Base-by-base conservation (phyloP, 1,140 invertebrate species). In the Telenomus remus region DNA sequence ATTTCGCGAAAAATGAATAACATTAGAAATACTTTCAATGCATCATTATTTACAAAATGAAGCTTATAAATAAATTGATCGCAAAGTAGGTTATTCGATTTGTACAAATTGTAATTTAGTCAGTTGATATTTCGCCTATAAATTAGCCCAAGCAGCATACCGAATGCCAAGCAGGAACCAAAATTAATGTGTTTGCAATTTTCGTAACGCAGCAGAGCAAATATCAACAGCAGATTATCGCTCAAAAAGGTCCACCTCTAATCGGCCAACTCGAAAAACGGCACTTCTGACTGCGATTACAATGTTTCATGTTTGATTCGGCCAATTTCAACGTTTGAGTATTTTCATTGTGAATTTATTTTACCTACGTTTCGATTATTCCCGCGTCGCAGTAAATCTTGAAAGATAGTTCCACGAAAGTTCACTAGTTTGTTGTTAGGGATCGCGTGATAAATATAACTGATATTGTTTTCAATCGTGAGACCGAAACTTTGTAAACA, bases 101-200 rank as follows among this genome's bases (percentile, higher is more conserved):
- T 27, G n/a, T 39, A 47, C 42, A 37, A 46, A 54, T 33, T 42
- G 39, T 63, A 51, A 63, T 63, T 54, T 49, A 63, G 59, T 63
- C 19, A 54, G 46, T 42, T 54, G 60, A 53, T 63, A 54, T 54
- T 54, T 27, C 33, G 11, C 2, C 33, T 10, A 46, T 63, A 63
- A 53, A 63, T 63, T 63, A 37, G 14, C 19, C 39, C 6, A 0
- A 60, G 39, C 47, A 10, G 47, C 34, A 19, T 14, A 6, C 46
- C 14, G 50, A 63, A 54, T 51, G 8, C 27, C 27, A 11, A 53
- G 47, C 42, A 47, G 10, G n/a, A 48, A 63, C n/a, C 43, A 54
- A 47, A 63, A 63, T 63, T 63, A 63, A 63, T 63, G 60, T 54
- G 60, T 63, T 63, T 54, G 60, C 60, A 39, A 63, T 63, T 63